Percentiles rank a stretch among this genome's conserved stretches.
Evolutionary conservation across 2,888 invertebrate species (phyloP).

Genomic region (Peribatodes rhomboidaria): DNA sequence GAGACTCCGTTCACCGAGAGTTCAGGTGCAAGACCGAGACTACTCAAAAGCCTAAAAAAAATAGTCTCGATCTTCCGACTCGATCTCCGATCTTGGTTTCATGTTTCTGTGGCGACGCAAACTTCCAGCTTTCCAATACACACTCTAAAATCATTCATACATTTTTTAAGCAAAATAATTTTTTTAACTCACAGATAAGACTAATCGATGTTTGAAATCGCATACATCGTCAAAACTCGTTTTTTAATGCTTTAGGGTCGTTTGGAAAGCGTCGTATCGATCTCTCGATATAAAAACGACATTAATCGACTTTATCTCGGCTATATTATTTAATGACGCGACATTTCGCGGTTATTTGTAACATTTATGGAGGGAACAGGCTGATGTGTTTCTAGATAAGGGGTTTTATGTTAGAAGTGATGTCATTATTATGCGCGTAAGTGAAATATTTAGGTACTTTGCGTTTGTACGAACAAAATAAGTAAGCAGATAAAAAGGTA

Average conservation of each 20-base stretch:
- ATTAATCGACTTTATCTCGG: slow-evolving; percentile 85
- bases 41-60: too few relatives aligned
- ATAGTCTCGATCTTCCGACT: too few relatives aligned
- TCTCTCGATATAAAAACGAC: slow-evolving; percentile 79
- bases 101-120: too few relatives aligned
- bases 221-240: slow-evolving; percentile 67
- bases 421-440: slow-evolving; percentile 62
- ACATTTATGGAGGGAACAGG: slow-evolving; percentile 76
- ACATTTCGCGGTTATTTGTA: slow-evolving; percentile 84
- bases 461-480: slow-evolving; percentile 16
- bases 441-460: slow-evolving; percentile 59
- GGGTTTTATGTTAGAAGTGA: slow-evolving; percentile 60
- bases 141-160: not conserved
- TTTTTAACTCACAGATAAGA: slow-evolving; percentile 32
- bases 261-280: slow-evolving; percentile 69
- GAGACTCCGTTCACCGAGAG: too few relatives aligned
- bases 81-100: too few relatives aligned
- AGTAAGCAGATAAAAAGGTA: not conserved
- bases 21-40: too few relatives aligned
- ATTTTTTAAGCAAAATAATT: not conserved
- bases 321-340: slow-evolving; percentile 84
- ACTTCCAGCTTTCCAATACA: too few relatives aligned
- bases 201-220: slow-evolving; percentile 76
- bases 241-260: slow-evolving; percentile 76
- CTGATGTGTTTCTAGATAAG: slow-evolving; percentile 76